Base-by-base conservation (phyloP, 2,888 invertebrate genomes). In the Hoplodrina blanda region DNA sequence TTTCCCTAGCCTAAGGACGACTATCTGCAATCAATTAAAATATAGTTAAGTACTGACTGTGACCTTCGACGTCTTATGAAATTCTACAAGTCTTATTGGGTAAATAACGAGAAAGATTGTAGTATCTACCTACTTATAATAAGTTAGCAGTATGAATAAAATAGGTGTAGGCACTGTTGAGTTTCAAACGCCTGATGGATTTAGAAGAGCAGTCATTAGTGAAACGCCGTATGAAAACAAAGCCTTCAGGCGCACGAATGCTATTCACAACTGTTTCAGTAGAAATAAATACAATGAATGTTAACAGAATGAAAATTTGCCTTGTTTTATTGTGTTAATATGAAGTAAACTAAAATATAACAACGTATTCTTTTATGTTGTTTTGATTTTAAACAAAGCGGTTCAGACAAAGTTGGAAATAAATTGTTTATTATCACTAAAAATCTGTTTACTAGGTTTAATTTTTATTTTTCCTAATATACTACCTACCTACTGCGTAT, bases 161-260 rank as follows among this genome's bases (percentile, higher is more conserved):
- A 41, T 44, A 20, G 11, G 3, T 3, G 44, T n/a, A 10, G 5
- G 49, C n/a, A 49, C 49, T 3, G 11, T 33, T 17, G 0, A 20
- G 4, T 41, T 17, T 15, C n/a, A 60, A 56, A 57, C 69, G 80
- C 84, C 85, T 87, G 71, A 33, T 20, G 33, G 20, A 74, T 82
- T 78, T 69, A 41, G 59, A 63, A 71, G 17, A 82, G 85, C 86
- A 88, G 83, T 25, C n/a, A 25, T 52, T 59, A 33, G n/a, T 19
- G 56, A 53, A 69, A 54, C 57, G 20, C 17, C 61, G 71, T 20
- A 60, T 56, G 54, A 79, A 81, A 54, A 62, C 41, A 66, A 77
- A 68, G 78, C 33, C 62, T 17, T 53, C 67, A 87, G 89, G 87
- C 87, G 85, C 65, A 70, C 6, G 11, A 52, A 56, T 64, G 57